These are phyloP conservation scores for Heloderma charlesbogerti DNA, from an alignment of 2,113 vertebrate species.

Conservation along the genomic window DNA sequence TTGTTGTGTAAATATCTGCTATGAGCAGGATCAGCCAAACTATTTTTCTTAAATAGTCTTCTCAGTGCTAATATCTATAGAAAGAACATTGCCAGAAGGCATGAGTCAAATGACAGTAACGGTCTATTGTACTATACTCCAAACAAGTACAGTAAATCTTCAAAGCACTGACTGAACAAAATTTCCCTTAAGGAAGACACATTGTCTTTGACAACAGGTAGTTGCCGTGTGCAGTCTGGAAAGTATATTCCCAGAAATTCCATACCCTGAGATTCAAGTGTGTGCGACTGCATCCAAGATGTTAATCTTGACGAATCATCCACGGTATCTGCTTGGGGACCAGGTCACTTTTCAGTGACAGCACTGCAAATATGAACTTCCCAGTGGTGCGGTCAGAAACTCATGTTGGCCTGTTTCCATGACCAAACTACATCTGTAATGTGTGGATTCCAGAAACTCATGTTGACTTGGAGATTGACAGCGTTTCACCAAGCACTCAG, in stretches of 20 bases:
- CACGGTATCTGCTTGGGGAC: too few species aligned
- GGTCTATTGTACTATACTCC: background rate
- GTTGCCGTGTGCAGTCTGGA: background rate
- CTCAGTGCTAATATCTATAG: background rate
- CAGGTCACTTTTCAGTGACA: background rate
- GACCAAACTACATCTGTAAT: background rate
- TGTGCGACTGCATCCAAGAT: background rate
- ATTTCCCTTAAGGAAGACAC: slow-evolving; percentile 12
- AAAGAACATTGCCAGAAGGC: background rate
- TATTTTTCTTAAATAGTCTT: background rate
- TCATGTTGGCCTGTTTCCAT: background rate
- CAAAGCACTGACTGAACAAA: slow-evolving; percentile 14
- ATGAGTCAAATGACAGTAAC: background rate
- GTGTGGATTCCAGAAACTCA: background rate
- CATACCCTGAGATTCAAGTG: background rate
- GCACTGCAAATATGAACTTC: background rate
- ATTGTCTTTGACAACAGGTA: background rate
- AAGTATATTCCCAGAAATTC: background rate
- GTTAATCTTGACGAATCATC: background rate
- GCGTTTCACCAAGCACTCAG: background rate
- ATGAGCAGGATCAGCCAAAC: background rate
- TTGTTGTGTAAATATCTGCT: slow-evolving; percentile 8
- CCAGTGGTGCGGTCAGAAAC: background rate
- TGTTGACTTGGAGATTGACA: background rate
- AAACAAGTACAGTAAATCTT: slow-evolving; percentile 24